Evolutionary conservation across 2,888 invertebrate species (phyloP), one percentile per base, ranked within the genome.

Genomic region (Caenorhabditis plicata): DNA sequence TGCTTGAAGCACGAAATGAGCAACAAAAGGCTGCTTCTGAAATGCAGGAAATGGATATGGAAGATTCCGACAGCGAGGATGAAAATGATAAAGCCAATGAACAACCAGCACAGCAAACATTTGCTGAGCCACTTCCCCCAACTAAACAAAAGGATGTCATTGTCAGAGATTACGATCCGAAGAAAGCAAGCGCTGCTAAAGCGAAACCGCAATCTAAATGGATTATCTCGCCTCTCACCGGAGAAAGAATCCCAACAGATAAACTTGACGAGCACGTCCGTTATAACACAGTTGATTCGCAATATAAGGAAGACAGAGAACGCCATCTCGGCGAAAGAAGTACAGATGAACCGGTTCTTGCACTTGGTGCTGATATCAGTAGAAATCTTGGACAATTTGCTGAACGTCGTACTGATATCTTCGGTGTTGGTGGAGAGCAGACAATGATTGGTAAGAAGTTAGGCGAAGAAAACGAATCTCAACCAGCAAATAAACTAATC

Each of bases 391-490:
- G 58, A 23, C 58, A 63, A 53, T 73, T 98, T 78, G 98, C 98
- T 0, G 96, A 98, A 82, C 87, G 98, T 71, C 92, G 98, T 88
- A 96, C 98, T 1, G 98, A 98, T 86, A 98, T 98, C 83, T 99
- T 99, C 85, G 98, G 98, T 84, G 91, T 92, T 62, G 96, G 96
- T 53, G 78, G 81, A 9, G 95, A 96, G 82, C 98, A 98, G 86
- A 95, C 96, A 0, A 91, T 92, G 22, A 99, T 98, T 81, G 98
- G 98, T 85, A 94, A 94, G 85, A 98, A 96, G 85, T 90, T 94
- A 38, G 71, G 78, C 31, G 77, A 77, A 48, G 73, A 69, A 25
- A 68, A 69, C n/a, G 27, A 25, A 9, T 32, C 50, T 1, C 45
- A 36, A 15, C 45, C 41, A 35, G 45, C 57, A n/a, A 61, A 55